Conservation (phyloP, 2,888 invertebrate genomes). For the Drosophila cognata region DNA sequence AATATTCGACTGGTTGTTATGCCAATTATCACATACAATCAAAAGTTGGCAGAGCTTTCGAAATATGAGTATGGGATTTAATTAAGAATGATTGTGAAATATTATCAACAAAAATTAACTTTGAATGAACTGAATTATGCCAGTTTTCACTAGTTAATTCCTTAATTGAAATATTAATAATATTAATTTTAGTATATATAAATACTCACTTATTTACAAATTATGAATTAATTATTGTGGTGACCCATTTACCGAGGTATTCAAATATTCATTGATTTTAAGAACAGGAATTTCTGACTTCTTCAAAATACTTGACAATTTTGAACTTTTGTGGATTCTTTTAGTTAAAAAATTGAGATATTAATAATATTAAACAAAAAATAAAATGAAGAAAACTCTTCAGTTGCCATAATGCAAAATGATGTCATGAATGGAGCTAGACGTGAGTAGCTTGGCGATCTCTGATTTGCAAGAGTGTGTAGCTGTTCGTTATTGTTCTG, state of each 20-base stretch:
- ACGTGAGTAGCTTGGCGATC: too few species aligned
- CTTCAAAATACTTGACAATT: background rate
- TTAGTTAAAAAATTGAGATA: background rate
- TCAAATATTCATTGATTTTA: background rate
- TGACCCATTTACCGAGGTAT: background rate
- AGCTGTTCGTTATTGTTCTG: background rate
- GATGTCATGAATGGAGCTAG: too few species aligned
- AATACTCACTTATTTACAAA: background rate
- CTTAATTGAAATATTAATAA: background rate
- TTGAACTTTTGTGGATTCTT: background rate
- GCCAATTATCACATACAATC: slow-evolving; percentile 27
- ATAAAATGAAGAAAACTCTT: background rate
- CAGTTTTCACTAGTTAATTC: background rate
- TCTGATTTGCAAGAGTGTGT: background rate
- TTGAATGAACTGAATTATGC: background rate
- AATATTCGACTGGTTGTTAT: slow-evolving; percentile 26
- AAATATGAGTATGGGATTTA: slow-evolving; percentile 7
- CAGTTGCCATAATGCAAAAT: too few species aligned
- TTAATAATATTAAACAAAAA: too few species aligned
- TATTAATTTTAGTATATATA: background rate
- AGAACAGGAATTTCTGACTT: background rate
- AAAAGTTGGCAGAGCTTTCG: background rate
- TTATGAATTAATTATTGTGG: background rate
- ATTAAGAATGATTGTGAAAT: background rate
- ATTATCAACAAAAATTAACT: background rate